Evolutionary conservation across 2,113 vertebrate species (phyloP).

Genomic region (Microtus montanus): DNA sequence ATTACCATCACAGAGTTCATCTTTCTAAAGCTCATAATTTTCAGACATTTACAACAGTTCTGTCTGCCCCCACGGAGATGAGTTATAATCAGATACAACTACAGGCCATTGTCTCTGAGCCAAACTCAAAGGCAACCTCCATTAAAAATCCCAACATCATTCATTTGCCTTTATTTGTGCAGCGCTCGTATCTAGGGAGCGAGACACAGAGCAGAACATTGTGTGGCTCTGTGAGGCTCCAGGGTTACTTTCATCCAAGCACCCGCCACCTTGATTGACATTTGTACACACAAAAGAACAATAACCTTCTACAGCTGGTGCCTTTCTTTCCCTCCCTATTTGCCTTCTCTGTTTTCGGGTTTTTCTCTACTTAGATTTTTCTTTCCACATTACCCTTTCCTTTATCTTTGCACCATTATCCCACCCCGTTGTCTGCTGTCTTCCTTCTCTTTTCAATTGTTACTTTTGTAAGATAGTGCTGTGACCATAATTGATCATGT

Average conservation of each 20-base stretch:
- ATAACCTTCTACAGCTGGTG: neutral
- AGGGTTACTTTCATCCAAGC: conserved; percentile 7
- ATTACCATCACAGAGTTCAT: conserved; percentile 75
- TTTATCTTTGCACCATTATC: neutral
- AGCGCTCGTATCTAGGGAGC: conserved; percentile 18
- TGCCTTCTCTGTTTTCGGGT: neutral
- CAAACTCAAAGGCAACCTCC: conserved; percentile 64
- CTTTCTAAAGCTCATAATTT: conserved; percentile 75
- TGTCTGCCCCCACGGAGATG: conserved; percentile 58
- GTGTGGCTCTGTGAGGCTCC: neutral
- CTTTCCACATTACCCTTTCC: neutral
- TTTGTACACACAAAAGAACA: conserved; percentile 46
- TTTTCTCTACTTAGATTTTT: neutral
- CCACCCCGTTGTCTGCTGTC: neutral
- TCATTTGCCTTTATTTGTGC: conserved; percentile 65
- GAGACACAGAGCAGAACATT: conserved; percentile 20
- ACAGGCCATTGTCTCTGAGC: conserved; percentile 64
- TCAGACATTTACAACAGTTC: conserved; percentile 70
- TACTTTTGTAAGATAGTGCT: neutral
- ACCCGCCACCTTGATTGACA: conserved; percentile 18
- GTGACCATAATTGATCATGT: neutral
- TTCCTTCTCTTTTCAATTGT: neutral
- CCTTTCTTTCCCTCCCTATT: neutral
- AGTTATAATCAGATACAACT: conserved; percentile 73
- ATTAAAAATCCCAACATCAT: conserved; percentile 64